These are phyloP conservation scores for Lynx canadensis DNA, from an alignment of 2,113 vertebrate species.

Conservation along the genomic window DNA sequence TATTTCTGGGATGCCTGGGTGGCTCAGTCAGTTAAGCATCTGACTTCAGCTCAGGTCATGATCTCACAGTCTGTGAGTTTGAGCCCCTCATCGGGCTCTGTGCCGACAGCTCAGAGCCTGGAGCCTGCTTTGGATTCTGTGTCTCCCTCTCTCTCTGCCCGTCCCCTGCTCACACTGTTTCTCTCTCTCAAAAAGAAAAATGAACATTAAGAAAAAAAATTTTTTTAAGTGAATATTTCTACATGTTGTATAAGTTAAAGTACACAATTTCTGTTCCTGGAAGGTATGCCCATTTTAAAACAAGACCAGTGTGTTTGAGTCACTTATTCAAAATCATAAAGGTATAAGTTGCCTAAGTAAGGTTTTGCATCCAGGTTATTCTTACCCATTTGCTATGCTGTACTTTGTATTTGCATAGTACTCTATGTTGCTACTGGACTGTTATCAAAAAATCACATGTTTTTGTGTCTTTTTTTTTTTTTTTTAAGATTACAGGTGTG, in stretches of 20 bases:
- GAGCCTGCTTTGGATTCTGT: no score
- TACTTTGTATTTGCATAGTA: not conserved
- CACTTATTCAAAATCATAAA: not conserved
- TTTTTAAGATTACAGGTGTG: not conserved
- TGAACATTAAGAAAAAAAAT: no score
- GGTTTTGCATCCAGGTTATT: not conserved
- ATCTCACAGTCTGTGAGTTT: no score
- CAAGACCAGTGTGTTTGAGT: not conserved
- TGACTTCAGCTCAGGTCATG: no score
- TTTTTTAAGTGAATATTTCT: not conserved
- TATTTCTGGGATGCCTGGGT: not conserved
- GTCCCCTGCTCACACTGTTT: no score
- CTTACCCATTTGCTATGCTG: not conserved
- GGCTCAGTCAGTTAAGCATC: no score
- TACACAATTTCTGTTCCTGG: not conserved
- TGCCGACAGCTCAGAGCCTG: no score
- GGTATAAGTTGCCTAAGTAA: not conserved
- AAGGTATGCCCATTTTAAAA: not conserved
- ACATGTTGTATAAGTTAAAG: not conserved
- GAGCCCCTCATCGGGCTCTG: no score
- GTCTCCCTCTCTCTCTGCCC: no score
- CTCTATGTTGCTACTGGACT: not conserved
- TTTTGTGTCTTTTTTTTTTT: not conserved
- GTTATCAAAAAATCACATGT: not conserved
- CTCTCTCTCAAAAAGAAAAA: no score